Base-by-base conservation (phyloP, 2,888 invertebrate genomes). In the Xestoiulus laeticollis region DNA sequence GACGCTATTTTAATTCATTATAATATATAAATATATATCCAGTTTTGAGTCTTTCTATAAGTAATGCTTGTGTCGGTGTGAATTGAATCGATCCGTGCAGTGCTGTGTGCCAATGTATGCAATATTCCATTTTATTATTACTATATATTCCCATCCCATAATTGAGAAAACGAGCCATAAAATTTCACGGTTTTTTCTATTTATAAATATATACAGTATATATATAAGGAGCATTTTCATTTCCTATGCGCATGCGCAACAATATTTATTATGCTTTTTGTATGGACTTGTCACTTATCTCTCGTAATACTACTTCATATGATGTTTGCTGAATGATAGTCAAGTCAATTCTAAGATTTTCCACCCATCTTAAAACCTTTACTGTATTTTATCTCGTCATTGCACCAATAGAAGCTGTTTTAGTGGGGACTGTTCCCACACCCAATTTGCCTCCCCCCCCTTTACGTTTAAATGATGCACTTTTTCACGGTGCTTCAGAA, bases 81-180 rank as follows among this genome's bases (percentile, higher is more conserved):
- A 78, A 85, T 85, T 85, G 85, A 43, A 85, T 38, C 44, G 85
- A 85, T 85, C 85, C 38, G 85, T 85, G 85, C 86, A 86, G 86
- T 86, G 86, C 86, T 53, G 53, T 86, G 86, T 86, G 86, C 86
- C 86, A 86, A 86, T 86, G 86, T 86, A 53, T 86, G 86, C 86
- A 86, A 86, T 86, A 86, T 86, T 86, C 53, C 30, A 59, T 53
- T 53, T 86, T 48, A 86, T 53, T 44, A 86, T 12, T 53, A 19
- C 38, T 30, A 8, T 38, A 78, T 30, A 78, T 30, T 78, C 30
- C 30, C n/a, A n/a, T n/a, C n/a, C 78, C 14, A 30, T 78, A 78
- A 30, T 78, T 16, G 78, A 78, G 26, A 14, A 32, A 30, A 16
- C 4, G 30, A 26, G 16, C 30, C 68, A 26, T n/a, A 3, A 78